Conservation (phyloP, 1,140 invertebrate genomes). For the Lysiphlebus fabarum region DNA sequence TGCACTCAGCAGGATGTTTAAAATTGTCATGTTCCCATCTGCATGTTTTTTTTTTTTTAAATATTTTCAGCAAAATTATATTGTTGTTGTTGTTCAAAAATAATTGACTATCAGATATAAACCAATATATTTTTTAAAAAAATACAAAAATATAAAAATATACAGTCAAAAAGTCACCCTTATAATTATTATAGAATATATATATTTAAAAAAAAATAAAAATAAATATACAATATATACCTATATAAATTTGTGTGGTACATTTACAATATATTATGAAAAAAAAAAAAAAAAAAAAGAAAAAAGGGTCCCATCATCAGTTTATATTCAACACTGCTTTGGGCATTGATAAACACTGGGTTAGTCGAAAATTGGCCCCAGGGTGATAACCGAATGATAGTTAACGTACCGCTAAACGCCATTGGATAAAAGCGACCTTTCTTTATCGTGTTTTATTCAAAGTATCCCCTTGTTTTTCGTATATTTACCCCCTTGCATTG, state of each 20-base stretch:
- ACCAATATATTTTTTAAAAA: no score
- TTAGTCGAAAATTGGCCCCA: conserved; percentile 53
- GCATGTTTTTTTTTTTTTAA: conserved; percentile 17
- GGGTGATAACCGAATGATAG: conserved; percentile 52
- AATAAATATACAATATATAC: conserved; percentile 1
- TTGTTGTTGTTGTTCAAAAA: no score
- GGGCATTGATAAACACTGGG: conserved; percentile 56
- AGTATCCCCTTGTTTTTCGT: neutral
- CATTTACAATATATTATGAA: conserved; percentile 10
- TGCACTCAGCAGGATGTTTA: conserved; percentile 51
- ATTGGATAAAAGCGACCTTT: conserved; percentile 44
- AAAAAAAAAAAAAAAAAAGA: conserved; percentile 23
- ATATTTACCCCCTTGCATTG: no score
- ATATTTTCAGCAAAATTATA: no score
- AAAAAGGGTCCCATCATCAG: conserved; percentile 30
- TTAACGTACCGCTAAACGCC: conserved; percentile 56
- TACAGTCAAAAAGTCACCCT: neutral
- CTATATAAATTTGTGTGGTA: neutral
- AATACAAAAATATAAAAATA: conserved; percentile 7
- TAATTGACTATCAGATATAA: no score
- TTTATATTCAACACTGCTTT: conserved; percentile 54
- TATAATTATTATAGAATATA: no score
- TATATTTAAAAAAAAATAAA: no score
- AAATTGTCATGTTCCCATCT: conserved; percentile 34
- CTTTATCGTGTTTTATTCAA: conserved; percentile 6